A percentile compares a stretch with the other conserved stretches of the same genome.
These are phyloP conservation scores for Heliangelus exortis DNA, from an alignment of 2,797 vertebrate species.

Conservation along the genomic window DNA sequence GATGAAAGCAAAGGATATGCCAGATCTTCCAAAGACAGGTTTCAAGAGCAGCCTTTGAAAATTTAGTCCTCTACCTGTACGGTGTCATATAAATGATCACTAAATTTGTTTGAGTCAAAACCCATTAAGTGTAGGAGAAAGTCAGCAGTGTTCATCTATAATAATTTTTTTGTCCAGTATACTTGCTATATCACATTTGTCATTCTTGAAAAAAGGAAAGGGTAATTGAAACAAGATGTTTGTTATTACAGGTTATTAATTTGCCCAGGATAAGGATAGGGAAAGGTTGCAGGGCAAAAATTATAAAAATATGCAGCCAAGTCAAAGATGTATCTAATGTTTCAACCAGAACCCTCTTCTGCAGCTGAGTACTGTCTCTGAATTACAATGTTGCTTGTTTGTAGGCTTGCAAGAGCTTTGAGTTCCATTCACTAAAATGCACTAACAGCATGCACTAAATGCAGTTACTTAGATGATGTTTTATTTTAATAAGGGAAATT, in stretches of 20 bases:
- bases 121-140: neutral
- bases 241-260: neutral
- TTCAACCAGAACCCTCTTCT: neutral
- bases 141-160: neutral
- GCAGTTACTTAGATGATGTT: neutral
- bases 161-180: neutral
- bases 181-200: neutral
- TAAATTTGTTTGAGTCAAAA: neutral
- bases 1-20: neutral
- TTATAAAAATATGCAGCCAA: neutral
- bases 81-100: neutral
- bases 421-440: neutral
- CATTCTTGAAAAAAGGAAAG: neutral
- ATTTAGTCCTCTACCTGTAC: neutral
- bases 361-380: rapidly evolving
- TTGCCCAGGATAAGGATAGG: neutral
- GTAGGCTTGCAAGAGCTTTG: neutral
- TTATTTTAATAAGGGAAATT: neutral
- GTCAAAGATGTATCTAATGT: neutral
- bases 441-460: neutral
- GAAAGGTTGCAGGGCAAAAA: neutral
- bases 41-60: neutral
- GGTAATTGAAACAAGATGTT: neutral
- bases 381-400: neutral
- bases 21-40: neutral